Conservation (phyloP, 2,113 vertebrate species). For the rabbit (Oryctolagus cuniculus) region DNA sequence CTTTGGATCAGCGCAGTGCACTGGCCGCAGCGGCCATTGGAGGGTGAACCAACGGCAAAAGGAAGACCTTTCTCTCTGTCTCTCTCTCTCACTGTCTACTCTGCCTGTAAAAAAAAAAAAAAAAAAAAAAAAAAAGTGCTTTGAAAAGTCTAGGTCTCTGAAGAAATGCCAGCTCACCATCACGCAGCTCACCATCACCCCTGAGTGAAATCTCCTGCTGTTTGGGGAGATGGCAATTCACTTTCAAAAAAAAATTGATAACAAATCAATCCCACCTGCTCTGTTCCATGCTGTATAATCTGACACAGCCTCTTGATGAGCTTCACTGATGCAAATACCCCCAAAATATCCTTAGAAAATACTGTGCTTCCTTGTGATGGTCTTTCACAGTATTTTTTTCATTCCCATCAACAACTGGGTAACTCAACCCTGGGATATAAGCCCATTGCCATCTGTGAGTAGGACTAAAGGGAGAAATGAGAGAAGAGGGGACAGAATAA, state of each 20-base stretch:
- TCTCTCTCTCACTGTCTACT: too few species aligned
- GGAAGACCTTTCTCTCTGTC: too few species aligned
- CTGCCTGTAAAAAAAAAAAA: too few species aligned
- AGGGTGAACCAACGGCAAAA: too few species aligned
- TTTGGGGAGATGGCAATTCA: background rate
- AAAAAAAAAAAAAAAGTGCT: too few species aligned
- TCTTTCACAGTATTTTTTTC: background rate
- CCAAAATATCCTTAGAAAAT: background rate
- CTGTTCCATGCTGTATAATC: background rate
- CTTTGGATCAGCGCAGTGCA: too few species aligned
- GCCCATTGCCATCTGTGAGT: background rate
- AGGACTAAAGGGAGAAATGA: background rate
- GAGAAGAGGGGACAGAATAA: background rate
- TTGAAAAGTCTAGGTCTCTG: constrained; percentile 29
- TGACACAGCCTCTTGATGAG: background rate
- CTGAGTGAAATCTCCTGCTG: background rate
- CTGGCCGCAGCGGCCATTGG: too few species aligned
- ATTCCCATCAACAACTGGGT: background rate
- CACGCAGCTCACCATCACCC: background rate
- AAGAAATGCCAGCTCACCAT: background rate
- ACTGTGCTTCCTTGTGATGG: background rate
- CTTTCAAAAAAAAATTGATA: background rate
- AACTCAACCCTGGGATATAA: background rate
- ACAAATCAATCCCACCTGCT: background rate
- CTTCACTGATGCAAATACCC: background rate